Evolutionary conservation across 2,888 invertebrate species (phyloP).

Genomic region (Muscina levida): DNA sequence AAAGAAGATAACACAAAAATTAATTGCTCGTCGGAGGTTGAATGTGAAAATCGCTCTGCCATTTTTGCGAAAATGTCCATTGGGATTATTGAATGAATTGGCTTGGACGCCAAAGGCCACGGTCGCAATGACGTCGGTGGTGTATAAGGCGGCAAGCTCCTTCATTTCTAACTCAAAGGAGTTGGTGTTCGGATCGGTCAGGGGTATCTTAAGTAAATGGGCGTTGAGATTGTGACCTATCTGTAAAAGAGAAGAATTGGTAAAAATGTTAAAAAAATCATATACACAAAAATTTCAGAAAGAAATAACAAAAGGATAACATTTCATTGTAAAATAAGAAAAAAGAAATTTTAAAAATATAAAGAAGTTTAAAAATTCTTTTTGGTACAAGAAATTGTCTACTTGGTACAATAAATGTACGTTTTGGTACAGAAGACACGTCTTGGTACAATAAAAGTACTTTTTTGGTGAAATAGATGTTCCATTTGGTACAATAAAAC

Average conservation of each 20-base stretch:
- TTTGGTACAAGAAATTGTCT: no score
- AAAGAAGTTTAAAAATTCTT: no score
- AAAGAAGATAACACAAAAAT: conserved; percentile 79
- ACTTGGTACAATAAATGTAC: no score
- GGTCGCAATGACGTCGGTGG: conserved; percentile 80
- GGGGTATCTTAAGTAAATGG: conserved; percentile 70
- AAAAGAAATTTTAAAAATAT: no score
- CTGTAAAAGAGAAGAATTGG: conserved; percentile 51
- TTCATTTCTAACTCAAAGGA: conserved; percentile 74
- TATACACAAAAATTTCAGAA: neutral
- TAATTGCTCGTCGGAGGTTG: conserved; percentile 74
- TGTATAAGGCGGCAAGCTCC: conserved; percentile 77
- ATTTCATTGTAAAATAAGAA: no score
- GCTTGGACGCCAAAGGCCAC: conserved; percentile 81
- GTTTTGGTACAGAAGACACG: no score
- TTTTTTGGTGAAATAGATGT: no score
- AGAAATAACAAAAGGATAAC: no score
- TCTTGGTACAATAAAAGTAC: no score
- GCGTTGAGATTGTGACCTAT: conserved; percentile 74
- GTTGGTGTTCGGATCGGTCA: conserved; percentile 30
- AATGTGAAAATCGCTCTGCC: conserved; percentile 79
- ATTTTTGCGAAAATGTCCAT: conserved; percentile 79
- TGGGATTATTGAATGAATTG: conserved; percentile 79
- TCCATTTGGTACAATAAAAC: no score
- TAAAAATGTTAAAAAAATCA: no score